Evolutionary conservation across 2,888 invertebrate genomes (phyloP), one percentile per base, ranked within the genome.

Genomic region (Helleia helle): DNA sequence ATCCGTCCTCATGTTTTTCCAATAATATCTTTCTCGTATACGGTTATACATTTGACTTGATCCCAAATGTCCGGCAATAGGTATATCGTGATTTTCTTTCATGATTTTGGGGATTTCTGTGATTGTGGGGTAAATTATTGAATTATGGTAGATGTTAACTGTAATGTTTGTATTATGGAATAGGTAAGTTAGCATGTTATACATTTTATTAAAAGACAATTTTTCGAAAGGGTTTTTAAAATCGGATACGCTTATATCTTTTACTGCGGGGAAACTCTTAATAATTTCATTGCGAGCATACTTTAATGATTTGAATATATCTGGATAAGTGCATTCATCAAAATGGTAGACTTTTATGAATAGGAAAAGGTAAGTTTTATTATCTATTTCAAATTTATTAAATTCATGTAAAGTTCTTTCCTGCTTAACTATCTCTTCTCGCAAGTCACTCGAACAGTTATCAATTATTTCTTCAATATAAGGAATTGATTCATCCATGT

Each of bases 161-260:
- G 11, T 26, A 6, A 56, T 51, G 7, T 48, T 43, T 3, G 50
- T 53, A 14, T 52, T 43, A 39, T 56, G 13, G 8, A 56, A 56
- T 4, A 55, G 15, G 25, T 43, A 48, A 0, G 8, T 1, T 1
- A 55, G 6, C 6, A 56, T 56, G 31, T 46, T 49, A 24, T 55
- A 54, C 0, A 55, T 47, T 50, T 55, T 55, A 1, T 28, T 38
- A 17, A 43, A 51, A 0, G 45, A 44, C 7, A 28, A 26, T 22
- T 27, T 36, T 5, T 36, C 24, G 22, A 47, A 45, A 4, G 47
- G 42, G 22, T 44, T 36, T 29, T 29, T 42, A 12, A 47, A 44
- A 27, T 47, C 44, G 1, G 43, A 22, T 27, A 44, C 29, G 4
- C 39, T 25, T 8, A 43, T 9, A 26, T 34, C 34, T 15, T 37